Evolutionary conservation across 1,140 invertebrate species (phyloP).

Genomic region (Lucilia sericata): DNA sequence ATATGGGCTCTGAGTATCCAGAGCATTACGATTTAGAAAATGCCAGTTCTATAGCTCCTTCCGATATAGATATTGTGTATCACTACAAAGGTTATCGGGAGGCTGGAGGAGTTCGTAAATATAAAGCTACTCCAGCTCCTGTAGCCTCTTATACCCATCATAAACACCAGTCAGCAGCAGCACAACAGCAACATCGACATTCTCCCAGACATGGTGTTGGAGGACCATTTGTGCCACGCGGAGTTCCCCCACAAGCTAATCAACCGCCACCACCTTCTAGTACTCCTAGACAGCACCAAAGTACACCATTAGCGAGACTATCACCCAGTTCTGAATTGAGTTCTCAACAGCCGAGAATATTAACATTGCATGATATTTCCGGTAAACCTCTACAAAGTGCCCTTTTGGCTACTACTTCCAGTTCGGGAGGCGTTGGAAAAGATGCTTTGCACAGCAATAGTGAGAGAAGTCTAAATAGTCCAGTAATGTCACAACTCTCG

Average conservation of each 20-base stretch:
- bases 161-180: slow-evolving; percentile 76
- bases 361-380: slow-evolving; percentile 93
- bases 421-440: slow-evolving; percentile 84
- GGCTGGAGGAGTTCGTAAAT: slow-evolving; percentile 83
- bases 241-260: slow-evolving; percentile 76
- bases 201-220: slow-evolving; percentile 74
- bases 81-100: slow-evolving; percentile 95
- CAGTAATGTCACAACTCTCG: slow-evolving; percentile 89
- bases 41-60: slow-evolving; percentile 95
- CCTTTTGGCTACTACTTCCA: slow-evolving; percentile 86
- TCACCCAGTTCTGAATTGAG: slow-evolving; percentile 93
- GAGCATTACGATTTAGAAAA: slow-evolving; percentile 98
- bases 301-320: slow-evolving; percentile 87
- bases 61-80: slow-evolving; percentile 96
- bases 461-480: slow-evolving; percentile 89
- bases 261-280: slow-evolving; percentile 72
- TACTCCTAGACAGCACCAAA: slow-evolving; percentile 80
- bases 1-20: slow-evolving; percentile 85
- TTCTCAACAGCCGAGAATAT: slow-evolving; percentile 88
- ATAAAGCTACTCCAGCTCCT: slow-evolving; percentile 83
- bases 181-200: slow-evolving; percentile 78
- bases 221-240: slow-evolving; percentile 75
- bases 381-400: slow-evolving; percentile 91
- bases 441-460: slow-evolving; percentile 88
- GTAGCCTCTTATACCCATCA: slow-evolving; percentile 79